These are phyloP conservation scores for Ophiodon elongatus DNA, from an alignment of 2,113 vertebrate species.

Conservation along the genomic window DNA sequence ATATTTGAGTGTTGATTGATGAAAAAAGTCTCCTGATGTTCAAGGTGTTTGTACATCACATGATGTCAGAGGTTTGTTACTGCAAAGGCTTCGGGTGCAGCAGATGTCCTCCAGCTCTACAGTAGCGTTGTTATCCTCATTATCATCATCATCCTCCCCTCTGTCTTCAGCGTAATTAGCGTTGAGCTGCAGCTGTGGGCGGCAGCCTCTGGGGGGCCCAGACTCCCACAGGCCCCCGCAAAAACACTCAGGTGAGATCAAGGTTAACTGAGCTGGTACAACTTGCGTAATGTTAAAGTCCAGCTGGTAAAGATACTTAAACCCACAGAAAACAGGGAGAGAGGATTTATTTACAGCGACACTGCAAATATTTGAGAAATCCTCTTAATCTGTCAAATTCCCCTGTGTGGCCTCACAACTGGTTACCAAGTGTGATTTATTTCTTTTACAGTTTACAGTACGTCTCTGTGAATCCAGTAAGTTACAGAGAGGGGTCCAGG, in stretches of 20 bases:
- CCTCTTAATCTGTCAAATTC: background rate
- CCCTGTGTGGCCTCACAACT: background rate
- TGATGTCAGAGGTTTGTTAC: slow-evolving; percentile 5
- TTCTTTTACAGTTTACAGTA: background rate
- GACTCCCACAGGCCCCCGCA: background rate
- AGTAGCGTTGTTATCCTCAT: slow-evolving; percentile 50
- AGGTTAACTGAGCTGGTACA: background rate
- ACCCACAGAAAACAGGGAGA: background rate
- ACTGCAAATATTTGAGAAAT: background rate
- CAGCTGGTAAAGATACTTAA: background rate
- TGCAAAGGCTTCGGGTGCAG: slow-evolving; percentile 15
- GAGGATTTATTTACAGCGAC: background rate
- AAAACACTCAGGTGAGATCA: slow-evolving; percentile 52
- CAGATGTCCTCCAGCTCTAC: background rate
- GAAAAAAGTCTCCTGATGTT: background rate
- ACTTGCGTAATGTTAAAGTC: background rate
- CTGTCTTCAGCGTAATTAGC: slow-evolving; percentile 41
- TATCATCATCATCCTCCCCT: background rate
- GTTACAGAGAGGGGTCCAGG: background rate
- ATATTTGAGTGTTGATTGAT: background rate
- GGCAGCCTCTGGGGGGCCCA: background rate
- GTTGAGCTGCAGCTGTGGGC: slow-evolving; percentile 38
- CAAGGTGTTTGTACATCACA: slow-evolving; percentile 1
- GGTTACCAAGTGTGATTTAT: background rate
- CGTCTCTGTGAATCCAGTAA: background rate